These are phyloP conservation scores for Schizothorax lantsangensis DNA, from an alignment of 2,797 vertebrate species.

Conservation along the genomic window DNA sequence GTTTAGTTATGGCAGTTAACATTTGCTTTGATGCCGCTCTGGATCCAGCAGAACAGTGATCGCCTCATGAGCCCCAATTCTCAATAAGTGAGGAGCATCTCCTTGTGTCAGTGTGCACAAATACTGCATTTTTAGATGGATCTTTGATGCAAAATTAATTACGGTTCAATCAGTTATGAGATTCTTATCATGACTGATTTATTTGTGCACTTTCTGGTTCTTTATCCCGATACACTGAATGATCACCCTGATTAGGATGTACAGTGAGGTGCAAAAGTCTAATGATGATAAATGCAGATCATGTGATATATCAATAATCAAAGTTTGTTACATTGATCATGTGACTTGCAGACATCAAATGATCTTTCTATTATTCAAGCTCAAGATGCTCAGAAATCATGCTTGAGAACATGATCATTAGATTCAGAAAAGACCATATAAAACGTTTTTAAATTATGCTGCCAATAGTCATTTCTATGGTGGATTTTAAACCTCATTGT, in stretches of 20 bases:
- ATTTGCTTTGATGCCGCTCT: constrained; percentile 42
- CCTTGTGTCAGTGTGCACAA: constrained; percentile 9
- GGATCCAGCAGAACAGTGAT: constrained; percentile 8
- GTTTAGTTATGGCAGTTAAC: constrained; percentile 48
- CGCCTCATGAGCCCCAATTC: neutral
- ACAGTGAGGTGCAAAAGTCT: neutral
- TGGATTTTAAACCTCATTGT: neutral
- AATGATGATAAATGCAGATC: neutral
- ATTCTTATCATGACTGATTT: neutral
- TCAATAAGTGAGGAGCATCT: neutral
- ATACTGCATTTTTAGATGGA: constrained; percentile 6
- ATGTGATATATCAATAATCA: neutral
- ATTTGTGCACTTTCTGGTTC: neutral
- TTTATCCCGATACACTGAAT: neutral
- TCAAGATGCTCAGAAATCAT: neutral
- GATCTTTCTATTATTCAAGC: neutral
- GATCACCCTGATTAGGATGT: neutral
- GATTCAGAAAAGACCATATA: neutral
- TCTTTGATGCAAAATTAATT: neutral
- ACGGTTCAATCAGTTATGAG: neutral
- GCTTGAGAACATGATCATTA: neutral
- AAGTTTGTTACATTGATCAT: neutral
- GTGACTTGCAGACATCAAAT: neutral
- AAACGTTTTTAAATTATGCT: neutral
- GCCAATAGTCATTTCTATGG: neutral